A percentile compares a stretch with the other conserved stretches of the same genome.
phyloP scores from a whole-genome alignment of 2,888 invertebrate genomes.

The Andricus curvator region DNA sequence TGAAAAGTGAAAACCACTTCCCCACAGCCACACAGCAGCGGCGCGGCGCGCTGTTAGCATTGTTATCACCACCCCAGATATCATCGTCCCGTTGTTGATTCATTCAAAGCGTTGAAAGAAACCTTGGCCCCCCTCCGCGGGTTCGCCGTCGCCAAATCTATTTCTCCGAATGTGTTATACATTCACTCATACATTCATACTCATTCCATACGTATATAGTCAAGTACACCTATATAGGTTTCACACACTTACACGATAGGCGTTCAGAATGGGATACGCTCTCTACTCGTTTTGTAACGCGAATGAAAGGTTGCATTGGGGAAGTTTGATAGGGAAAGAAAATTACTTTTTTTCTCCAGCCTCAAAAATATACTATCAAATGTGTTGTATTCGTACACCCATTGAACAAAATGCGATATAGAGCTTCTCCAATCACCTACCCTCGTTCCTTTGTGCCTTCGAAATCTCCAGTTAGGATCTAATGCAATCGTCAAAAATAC shows the following conservation, averaged over 20 bases:
- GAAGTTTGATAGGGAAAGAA: constrained; percentile 53
- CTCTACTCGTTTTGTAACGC: constrained; percentile 51
- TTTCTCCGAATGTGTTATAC: constrained; percentile 60
- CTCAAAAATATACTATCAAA: constrained; percentile 49
- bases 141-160: constrained; percentile 57
- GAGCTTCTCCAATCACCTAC: constrained; percentile 46
- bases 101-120: constrained; percentile 65
- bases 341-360: constrained; percentile 52
- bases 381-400: constrained; percentile 48
- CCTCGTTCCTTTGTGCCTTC: constrained; percentile 44
- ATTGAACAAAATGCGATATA: constrained; percentile 52
- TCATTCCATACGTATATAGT: constrained; percentile 28
- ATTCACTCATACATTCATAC: constrained; percentile 6
- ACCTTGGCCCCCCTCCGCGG: constrained; percentile 54
- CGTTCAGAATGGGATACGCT: constrained; percentile 43
- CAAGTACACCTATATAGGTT: not conserved
- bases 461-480: constrained; percentile 75
- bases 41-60: constrained; percentile 49
- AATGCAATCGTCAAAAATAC: constrained; percentile 4
- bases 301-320: constrained; percentile 54
- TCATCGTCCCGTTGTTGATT: constrained; percentile 66
- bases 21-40: constrained; percentile 44
- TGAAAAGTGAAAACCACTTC: constrained; percentile 20
- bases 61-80: constrained; percentile 61
- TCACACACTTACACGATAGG: not conserved